Base-by-base conservation (phyloP, 1,140 invertebrate genomes). In the Phortica variegata region DNA sequence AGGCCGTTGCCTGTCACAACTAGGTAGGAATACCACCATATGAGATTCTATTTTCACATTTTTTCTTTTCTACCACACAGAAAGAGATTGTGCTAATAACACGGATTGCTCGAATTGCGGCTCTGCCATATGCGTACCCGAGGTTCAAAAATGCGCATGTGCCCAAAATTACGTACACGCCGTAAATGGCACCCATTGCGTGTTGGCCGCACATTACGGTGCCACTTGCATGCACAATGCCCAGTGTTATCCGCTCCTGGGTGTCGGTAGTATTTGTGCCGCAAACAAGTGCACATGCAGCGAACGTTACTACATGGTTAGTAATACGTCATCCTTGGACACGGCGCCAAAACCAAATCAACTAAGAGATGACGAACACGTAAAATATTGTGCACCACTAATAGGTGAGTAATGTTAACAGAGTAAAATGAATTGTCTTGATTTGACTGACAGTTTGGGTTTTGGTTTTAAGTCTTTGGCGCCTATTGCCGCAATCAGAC, bases 11-110 rank as follows among this genome's bases (percentile, higher is more conserved):
- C 20, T 56, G n/a, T 55, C 58, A 0, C 37, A 53, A 1, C 38
- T 72, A 6, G 42, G 68, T 72, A 39, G 55, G 54, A 52, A 12
- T n/a, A n/a, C n/a, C n/a, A n/a, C n/a, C n/a, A n/a, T n/a, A n/a
- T n/a, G n/a, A n/a, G n/a, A n/a, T n/a, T n/a, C n/a, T n/a, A n/a
- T n/a, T n/a, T n/a, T n/a, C n/a, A n/a, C n/a, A n/a, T 15, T 32
- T 12, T 15, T 4, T 13, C 8, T 10, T 5, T 18, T 19, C 4
- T 13, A 1, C 18, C 20, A 2, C 4, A 23, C 33, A 65, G 61
- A 65, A 26, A 12, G 43, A 0, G 41, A 4, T 7, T 68, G 63
- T 31, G 17, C 2, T 12, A 42, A 26, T 9, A 32, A 54, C 9
- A 52, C 47, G 1, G 33, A 38, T 7, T 68, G 63, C 13, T 41